These are phyloP conservation scores for Clanis bilineata DNA, from an alignment of 2,888 invertebrate genomes.

Conservation along the genomic window DNA sequence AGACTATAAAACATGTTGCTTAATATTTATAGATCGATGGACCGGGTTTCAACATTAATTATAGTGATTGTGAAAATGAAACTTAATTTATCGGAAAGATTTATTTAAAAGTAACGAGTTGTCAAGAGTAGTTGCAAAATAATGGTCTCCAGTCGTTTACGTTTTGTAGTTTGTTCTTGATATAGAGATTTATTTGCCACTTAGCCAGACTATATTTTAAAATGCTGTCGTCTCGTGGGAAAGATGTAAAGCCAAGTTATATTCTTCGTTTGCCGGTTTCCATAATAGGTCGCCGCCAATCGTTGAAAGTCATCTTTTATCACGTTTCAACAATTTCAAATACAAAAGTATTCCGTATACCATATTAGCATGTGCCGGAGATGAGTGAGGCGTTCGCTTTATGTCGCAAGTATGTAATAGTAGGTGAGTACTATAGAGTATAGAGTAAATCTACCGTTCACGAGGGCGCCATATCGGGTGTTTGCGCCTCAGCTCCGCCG, in stretches of 20 bases:
- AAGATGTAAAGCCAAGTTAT: not conserved
- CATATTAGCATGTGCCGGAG: slow-evolving; percentile 18
- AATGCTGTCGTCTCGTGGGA: not conserved
- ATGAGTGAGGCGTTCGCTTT: slow-evolving; percentile 19
- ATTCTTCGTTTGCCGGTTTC: not conserved
- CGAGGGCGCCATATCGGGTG: slow-evolving; percentile 35
- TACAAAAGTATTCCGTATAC: slow-evolving; percentile 14
- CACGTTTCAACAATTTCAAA: slow-evolving; percentile 16
- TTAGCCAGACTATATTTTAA: not conserved
- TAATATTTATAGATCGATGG: not conserved
- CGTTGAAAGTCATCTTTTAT: slow-evolving; percentile 1
- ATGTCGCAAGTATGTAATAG: slow-evolving; percentile 22
- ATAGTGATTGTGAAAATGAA: not conserved
- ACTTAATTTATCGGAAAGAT: not conserved
- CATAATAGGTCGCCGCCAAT: not conserved
- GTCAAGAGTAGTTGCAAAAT: not conserved
- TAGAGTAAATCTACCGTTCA: slow-evolving; percentile 33
- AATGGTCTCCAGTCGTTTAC: not conserved
- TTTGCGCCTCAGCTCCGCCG: slow-evolving; percentile 32
- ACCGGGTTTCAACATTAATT: slow-evolving; percentile 1
- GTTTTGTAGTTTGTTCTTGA: not conserved
- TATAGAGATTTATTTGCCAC: not conserved
- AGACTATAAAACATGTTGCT: slow-evolving; percentile 4
- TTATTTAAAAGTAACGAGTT: slow-evolving; percentile 1
- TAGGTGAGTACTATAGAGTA: slow-evolving; percentile 15